Conservation (phyloP, 2,113 vertebrate genomes). For the Myotis lucifugus region DNA sequence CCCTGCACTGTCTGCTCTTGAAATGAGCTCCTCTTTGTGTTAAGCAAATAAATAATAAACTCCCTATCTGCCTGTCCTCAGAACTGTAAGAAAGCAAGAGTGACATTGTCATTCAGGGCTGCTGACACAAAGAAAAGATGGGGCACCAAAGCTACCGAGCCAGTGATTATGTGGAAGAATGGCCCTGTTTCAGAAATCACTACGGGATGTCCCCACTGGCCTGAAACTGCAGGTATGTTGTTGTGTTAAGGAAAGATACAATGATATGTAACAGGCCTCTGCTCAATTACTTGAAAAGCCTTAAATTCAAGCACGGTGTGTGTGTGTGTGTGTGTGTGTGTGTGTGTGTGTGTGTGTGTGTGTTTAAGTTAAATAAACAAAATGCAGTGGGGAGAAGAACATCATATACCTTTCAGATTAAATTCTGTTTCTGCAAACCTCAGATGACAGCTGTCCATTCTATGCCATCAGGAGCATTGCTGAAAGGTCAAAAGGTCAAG, state of each 20-base stretch:
- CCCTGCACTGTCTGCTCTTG: not conserved
- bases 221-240: not conserved
- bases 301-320: not conserved
- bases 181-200: not conserved
- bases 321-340: not conserved
- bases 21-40: slow-evolving; percentile 64
- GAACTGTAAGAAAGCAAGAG: slow-evolving; percentile 32
- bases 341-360: not conserved
- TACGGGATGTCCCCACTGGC: not conserved
- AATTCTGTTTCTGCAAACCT: not conserved
- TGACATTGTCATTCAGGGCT: slow-evolving; percentile 39
- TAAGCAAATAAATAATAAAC: slow-evolving; percentile 42
- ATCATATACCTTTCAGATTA: not conserved
- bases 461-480: not conserved
- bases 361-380: not conserved
- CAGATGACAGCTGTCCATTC: not conserved
- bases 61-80: not conserved
- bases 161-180: not conserved
- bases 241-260: not conserved
- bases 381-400: not conserved
- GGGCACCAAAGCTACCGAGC: not conserved
- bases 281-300: slow-evolving; percentile 2
- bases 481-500: not conserved
- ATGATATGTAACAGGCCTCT: not conserved
- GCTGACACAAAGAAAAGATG: not conserved